A percentile compares a stretch with the other conserved stretches of the same genome.
These are phyloP conservation scores for Austrolebias charrua DNA, from an alignment of 2,797 vertebrate genomes.

Conservation along the genomic window DNA sequence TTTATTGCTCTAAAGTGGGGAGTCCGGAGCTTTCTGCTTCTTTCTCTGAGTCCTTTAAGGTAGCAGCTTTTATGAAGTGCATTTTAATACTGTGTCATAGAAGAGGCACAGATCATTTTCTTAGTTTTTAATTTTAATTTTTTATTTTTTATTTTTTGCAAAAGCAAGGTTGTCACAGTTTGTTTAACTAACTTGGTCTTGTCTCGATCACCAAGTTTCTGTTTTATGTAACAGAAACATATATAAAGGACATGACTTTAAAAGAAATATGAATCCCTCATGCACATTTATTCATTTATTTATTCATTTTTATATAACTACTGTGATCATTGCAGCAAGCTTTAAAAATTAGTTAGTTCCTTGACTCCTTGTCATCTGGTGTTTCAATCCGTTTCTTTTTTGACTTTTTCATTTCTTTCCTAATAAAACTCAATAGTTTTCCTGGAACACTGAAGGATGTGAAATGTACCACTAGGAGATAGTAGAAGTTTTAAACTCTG, in stretches of 20 bases:
- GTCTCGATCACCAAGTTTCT: not conserved
- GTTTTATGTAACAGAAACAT: not conserved
- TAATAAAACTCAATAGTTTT: slow-evolving; percentile 6
- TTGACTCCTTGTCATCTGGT: slow-evolving; percentile 43
- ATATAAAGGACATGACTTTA: slow-evolving; percentile 17
- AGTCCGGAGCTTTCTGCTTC: slow-evolving; percentile 73
- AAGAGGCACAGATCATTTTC: slow-evolving; percentile 44
- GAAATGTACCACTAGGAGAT: too few relatives aligned
- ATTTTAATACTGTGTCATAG: slow-evolving; percentile 72
- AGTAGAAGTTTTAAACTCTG: too few relatives aligned
- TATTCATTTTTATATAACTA: slow-evolving; percentile 13
- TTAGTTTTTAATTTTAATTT: too few relatives aligned
- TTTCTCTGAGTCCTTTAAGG: slow-evolving; percentile 74
- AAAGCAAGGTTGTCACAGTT: slow-evolving; percentile 56
- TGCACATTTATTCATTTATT: not conserved
- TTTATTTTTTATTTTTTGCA: slow-evolving; percentile 57
- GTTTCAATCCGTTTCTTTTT: slow-evolving; percentile 54
- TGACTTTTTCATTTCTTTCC: slow-evolving; percentile 12
- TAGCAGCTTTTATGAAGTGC: slow-evolving; percentile 78
- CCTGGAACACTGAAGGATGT: slow-evolving; percentile 1
- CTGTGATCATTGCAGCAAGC: slow-evolving; percentile 4
- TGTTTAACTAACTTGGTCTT: slow-evolving; percentile 59
- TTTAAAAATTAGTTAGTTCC: slow-evolving; percentile 11
- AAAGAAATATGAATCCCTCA: not conserved
- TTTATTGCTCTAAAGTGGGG: slow-evolving; percentile 78